Conservation (phyloP, 2,888 invertebrate species). For the Malthinus flaveolus region DNA sequence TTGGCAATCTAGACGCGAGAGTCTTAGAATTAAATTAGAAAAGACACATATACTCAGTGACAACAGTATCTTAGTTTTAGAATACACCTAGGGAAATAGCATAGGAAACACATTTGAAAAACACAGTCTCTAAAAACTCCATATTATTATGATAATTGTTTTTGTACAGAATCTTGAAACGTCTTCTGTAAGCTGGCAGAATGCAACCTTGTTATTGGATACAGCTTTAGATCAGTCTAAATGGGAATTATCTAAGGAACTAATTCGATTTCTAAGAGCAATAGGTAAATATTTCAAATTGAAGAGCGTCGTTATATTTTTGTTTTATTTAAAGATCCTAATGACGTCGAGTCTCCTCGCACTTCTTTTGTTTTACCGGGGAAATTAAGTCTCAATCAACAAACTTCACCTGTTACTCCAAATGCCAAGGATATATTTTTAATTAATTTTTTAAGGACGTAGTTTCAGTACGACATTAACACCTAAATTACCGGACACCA, state of each 20-base stretch:
- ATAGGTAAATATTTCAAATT: conserved; percentile 66
- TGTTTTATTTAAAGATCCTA: conserved; percentile 67
- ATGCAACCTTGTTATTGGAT: conserved; percentile 92
- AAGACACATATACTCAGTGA: too few relatives aligned
- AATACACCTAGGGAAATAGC: too few relatives aligned
- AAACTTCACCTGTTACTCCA: conserved; percentile 71
- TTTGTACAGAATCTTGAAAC: conserved; percentile 85
- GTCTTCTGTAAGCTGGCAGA: conserved; percentile 88
- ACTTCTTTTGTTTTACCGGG: conserved; percentile 74
- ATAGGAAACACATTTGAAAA: too few relatives aligned
- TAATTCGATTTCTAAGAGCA: conserved; percentile 92
- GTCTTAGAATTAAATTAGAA: too few relatives aligned
- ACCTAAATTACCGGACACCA: conserved; percentile 59
- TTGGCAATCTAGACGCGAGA: too few relatives aligned
- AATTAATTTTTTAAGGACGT: conserved; percentile 77
- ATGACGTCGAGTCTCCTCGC: conserved; percentile 87
- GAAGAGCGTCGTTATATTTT: background rate
- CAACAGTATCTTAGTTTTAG: too few relatives aligned
- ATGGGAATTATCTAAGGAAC: conserved; percentile 95
- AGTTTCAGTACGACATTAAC: conserved; percentile 83
- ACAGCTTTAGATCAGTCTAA: conserved; percentile 88
- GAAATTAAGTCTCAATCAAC: conserved; percentile 73
- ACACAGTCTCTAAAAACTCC: too few relatives aligned
- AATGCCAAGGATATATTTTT: conserved; percentile 88
- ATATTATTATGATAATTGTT: conserved; percentile 30